Evolutionary conservation across 2,113 vertebrate species (phyloP), one percentile per base, ranked within the genome.

Genomic region (Dryoscopus gambensis): DNA sequence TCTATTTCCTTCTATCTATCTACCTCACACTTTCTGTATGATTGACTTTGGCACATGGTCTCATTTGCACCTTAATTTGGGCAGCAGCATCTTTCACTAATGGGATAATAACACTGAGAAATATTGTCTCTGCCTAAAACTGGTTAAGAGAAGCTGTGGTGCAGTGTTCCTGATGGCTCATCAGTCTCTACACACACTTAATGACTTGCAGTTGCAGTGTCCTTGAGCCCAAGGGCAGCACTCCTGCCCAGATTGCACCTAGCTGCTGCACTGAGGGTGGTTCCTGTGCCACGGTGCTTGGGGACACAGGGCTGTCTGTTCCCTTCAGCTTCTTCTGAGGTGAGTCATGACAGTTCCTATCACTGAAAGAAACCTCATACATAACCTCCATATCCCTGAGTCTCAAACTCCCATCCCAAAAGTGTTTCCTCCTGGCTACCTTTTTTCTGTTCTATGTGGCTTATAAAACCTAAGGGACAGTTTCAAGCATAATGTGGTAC

Each of bases 271-370:
- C 35, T 2, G 19, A n/a, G 19, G 23, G 15, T 13, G 0, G 0
- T 7, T 42, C 33, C 74, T 0, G 0, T 55, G 65, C 27, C 44
- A 20, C 0, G 0, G 42, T 62, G 18, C 40, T 3, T 12, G 52
- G 35, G 65, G 23, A 25, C 2, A 6, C 9, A 11, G 39, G 19
- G 35, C 52, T 87, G 16, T 27, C 57, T 83, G 28, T 15, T 87
- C 46, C n/a, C 35, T 49, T 93, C 60, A 84, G 11, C 30, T 47
- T 33, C 80, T 55, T 78, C 69, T 78, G 22, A 56, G 19, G 49
- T 30, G 47, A 59, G 19, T 12, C 6, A 4, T 40, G 60, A 25
- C 80, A 92, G 27, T 3, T 86, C 62, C 49, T 35, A 2, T 33
- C 57, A 10, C 59, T 47, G 55, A 27, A 79, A 46, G 55, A 73